Conservation (phyloP, 2,113 vertebrate genomes). For the Brachypodius melanocephalos region DNA sequence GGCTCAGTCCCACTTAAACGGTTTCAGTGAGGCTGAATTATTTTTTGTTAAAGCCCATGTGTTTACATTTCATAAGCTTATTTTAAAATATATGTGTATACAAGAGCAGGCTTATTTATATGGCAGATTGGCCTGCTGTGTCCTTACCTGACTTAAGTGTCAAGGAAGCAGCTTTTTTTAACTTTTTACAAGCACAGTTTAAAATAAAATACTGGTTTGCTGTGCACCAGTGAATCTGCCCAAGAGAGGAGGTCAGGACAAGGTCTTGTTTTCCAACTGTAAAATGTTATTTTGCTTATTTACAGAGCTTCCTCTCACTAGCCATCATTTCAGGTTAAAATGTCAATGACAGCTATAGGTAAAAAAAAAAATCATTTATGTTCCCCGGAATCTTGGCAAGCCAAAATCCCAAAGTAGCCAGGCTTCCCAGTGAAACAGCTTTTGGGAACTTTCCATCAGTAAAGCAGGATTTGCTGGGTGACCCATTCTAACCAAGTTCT, state of each 20-base stretch:
- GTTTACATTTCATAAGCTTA: constrained; percentile 40
- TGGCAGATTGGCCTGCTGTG: background rate
- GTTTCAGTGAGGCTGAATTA: constrained; percentile 4
- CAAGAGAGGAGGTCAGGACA: constrained; percentile 29
- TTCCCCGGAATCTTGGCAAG: background rate
- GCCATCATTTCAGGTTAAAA: constrained; percentile 9
- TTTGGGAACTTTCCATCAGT: constrained; percentile 32
- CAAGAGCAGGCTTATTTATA: constrained; percentile 28
- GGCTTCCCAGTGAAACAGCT: background rate
- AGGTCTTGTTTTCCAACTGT: constrained; percentile 49
- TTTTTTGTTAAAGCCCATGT: background rate
- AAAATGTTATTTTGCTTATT: constrained; percentile 33
- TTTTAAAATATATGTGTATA: constrained; percentile 34
- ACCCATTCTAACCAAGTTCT: background rate
- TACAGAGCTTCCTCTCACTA: background rate
- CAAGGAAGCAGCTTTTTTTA: constrained; percentile 33
- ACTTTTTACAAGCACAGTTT: constrained; percentile 1
- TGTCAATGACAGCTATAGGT: constrained; percentile 38
- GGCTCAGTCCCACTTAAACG: background rate
- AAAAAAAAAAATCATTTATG: background rate
- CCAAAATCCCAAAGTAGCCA: background rate
- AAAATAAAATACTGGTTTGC: constrained; percentile 46
- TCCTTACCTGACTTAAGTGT: constrained; percentile 62
- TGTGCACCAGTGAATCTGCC: background rate
- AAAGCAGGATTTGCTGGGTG: background rate